phyloP scores from a whole-genome alignment of 2,797 vertebrate species.

The Cirrhinus molitorella region DNA sequence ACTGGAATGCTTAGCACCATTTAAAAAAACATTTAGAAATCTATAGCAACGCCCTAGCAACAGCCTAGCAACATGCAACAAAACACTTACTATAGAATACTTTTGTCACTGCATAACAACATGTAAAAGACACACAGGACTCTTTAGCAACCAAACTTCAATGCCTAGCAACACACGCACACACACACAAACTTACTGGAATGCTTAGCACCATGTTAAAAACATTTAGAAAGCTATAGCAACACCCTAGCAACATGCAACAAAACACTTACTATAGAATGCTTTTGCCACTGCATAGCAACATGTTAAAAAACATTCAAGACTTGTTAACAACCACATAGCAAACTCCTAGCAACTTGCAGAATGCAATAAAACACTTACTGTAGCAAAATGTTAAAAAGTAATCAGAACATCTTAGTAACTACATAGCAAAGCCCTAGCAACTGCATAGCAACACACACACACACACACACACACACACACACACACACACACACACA shows the following conservation, averaged over 20 bases:
- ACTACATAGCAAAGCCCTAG: no score
- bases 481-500: no score
- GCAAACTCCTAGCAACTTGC: no score
- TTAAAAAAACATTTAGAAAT: no score
- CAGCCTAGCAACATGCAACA: background rate
- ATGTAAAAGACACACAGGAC: background rate
- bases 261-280: no score
- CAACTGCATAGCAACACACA: no score
- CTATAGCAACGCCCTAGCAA: background rate
- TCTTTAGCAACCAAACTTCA: background rate
- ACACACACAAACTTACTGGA: background rate
- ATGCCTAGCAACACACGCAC: background rate
- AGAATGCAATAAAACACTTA: no score
- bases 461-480: no score
- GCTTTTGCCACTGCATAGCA: background rate
- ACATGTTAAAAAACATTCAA: background rate
- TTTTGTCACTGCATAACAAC: background rate
- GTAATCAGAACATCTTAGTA: background rate
- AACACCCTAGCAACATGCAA: background rate
- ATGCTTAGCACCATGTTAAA: background rate
- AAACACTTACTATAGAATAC: no score
- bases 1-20: background rate
- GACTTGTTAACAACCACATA: no score
- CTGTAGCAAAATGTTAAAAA: background rate
- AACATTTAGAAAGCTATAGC: no score